Conservation (phyloP, 2,113 vertebrate species). For the Junco hyemalis region DNA sequence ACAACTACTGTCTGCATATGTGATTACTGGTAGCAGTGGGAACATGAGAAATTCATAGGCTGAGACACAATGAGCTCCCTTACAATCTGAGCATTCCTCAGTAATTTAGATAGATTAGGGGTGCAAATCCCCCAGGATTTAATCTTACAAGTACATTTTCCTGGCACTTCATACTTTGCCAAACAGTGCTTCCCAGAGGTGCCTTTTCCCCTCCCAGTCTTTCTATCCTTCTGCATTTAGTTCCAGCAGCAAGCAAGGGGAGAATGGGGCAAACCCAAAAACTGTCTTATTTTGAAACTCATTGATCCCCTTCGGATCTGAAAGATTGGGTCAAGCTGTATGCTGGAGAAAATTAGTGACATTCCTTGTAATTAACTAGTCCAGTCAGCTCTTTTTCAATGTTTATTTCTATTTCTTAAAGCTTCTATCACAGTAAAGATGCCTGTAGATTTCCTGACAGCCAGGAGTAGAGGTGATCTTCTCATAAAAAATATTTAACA, state of each 20-base stretch:
- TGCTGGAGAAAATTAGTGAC: not conserved
- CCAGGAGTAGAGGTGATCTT: not conserved
- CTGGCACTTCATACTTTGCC: not conserved
- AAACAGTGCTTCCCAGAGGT: slow-evolving; percentile 10
- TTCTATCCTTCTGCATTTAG: not conserved
- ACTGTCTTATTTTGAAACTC: not conserved
- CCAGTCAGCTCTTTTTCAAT: not conserved
- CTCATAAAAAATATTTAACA: not conserved
- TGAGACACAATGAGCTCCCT: slow-evolving; percentile 9
- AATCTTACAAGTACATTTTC: slow-evolving; percentile 24
- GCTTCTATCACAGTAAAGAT: not conserved
- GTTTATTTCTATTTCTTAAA: not conserved
- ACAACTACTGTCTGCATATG: not conserved
- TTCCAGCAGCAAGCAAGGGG: not conserved
- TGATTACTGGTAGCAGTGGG: slow-evolving; percentile 30
- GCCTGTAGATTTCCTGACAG: not conserved
- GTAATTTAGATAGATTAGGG: slow-evolving; percentile 46
- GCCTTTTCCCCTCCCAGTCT: not conserved
- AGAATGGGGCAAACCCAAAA: not conserved
- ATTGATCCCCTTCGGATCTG: not conserved
- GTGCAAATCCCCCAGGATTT: slow-evolving; percentile 7
- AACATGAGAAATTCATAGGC: slow-evolving; percentile 49
- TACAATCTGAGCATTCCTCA: not conserved
- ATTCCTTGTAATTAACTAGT: not conserved
- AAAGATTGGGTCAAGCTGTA: not conserved